Percentiles rank a stretch among this genome's conserved stretches.
These are phyloP conservation scores for Quadriops clusia DNA, from an alignment of 2,888 invertebrate genomes.

Conservation along the genomic window DNA sequence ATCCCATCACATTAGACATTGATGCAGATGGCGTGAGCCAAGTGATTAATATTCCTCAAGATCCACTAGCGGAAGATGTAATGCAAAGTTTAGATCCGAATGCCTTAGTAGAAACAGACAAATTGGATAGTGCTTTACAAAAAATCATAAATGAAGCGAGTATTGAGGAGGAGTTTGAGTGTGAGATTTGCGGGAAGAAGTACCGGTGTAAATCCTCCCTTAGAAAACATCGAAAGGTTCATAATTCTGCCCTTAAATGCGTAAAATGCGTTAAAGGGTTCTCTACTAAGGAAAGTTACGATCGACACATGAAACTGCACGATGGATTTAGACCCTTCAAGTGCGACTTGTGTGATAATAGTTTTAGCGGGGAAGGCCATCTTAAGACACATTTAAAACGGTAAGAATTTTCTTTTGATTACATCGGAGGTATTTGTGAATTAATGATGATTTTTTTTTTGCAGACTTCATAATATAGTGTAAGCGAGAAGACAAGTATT, in stretches of 20 bases:
- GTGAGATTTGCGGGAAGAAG: constrained; percentile 29
- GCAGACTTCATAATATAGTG: constrained; percentile 12
- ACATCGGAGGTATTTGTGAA: neutral
- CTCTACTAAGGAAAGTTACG: constrained; percentile 46
- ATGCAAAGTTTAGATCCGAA: too few species aligned
- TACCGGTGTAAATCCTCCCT: constrained; percentile 29
- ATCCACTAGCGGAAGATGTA: too few species aligned
- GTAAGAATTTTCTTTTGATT: constrained; percentile 16
- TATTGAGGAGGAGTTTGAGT: constrained; percentile 23
- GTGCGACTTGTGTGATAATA: constrained; percentile 47
- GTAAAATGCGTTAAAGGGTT: constrained; percentile 45
- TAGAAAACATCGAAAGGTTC: constrained; percentile 34
- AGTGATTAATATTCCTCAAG: too few species aligned
- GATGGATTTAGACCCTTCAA: constrained; percentile 42
- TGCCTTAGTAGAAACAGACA: too few species aligned
- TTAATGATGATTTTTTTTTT: constrained; percentile 9
- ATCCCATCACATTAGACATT: too few species aligned
- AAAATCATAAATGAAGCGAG: too few species aligned
- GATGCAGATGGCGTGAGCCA: too few species aligned
- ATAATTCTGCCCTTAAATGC: constrained; percentile 49
- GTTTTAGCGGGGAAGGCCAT: constrained; percentile 47
- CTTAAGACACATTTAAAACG: constrained; percentile 48
- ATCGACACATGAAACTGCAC: constrained; percentile 48
- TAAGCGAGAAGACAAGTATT: too few species aligned
- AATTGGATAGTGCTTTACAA: too few species aligned